phyloP scores from a whole-genome alignment of 2,888 invertebrate genomes.

The Amphipyra berbera region DNA sequence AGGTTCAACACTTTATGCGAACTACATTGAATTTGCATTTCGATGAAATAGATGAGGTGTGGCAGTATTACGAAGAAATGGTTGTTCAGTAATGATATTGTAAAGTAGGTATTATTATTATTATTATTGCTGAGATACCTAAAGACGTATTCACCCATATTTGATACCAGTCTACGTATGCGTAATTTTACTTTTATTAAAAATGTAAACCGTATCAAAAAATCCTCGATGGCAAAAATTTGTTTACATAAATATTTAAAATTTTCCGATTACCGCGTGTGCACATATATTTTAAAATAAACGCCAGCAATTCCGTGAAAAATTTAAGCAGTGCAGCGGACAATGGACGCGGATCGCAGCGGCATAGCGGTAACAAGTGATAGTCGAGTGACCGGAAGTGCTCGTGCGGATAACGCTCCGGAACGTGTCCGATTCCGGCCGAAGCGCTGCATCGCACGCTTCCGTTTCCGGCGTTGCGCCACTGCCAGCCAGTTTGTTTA shows the following conservation, averaged over 20 bases:
- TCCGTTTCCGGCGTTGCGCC: slow-evolving; percentile 64
- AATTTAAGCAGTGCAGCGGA: slow-evolving; percentile 44
- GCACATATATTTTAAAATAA: slow-evolving; percentile 24
- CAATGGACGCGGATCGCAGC: slow-evolving; percentile 44
- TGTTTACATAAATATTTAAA: slow-evolving; percentile 25
- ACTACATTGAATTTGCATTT: background rate
- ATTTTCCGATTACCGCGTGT: slow-evolving; percentile 5
- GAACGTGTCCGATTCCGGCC: slow-evolving; percentile 78
- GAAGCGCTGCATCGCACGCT: slow-evolving; percentile 61
- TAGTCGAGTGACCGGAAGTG: slow-evolving; percentile 70
- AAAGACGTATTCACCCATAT: background rate
- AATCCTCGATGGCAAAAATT: slow-evolving; percentile 12
- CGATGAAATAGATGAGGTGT: no score
- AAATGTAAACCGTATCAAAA: slow-evolving; percentile 12
- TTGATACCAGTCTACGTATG: background rate
- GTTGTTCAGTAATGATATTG: no score
- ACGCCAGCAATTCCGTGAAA: slow-evolving; percentile 35
- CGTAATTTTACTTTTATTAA: slow-evolving; percentile 1
- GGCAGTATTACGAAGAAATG: no score
- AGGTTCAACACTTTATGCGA: background rate
- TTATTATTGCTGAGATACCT: no score
- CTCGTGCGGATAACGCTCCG: slow-evolving; percentile 81
- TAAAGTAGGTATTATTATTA: no score
- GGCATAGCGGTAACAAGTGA: slow-evolving; percentile 56
- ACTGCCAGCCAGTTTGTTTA: slow-evolving; percentile 67